Evolutionary conservation across 2,113 vertebrate genomes (phyloP), one percentile per base, ranked within the genome.

Genomic region (Hydrolagus affinis): DNA sequence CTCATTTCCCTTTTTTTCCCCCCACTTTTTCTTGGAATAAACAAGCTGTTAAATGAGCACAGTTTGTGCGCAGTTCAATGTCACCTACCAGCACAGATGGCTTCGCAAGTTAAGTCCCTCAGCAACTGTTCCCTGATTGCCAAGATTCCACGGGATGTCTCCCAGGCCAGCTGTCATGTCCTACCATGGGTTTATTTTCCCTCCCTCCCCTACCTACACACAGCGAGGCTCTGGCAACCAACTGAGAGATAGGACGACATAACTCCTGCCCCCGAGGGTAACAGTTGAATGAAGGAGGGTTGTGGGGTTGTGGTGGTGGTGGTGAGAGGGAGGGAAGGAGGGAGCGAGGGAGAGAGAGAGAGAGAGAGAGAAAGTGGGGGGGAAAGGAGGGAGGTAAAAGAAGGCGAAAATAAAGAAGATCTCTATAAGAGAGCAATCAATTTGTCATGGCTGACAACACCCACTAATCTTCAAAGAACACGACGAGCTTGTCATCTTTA

Each of bases 371-470:
- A n/a, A n/a, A n/a, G n/a, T n/a, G n/a, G n/a, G n/a, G n/a, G n/a
- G n/a, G n/a, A n/a, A n/a, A n/a, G n/a, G n/a, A n/a, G n/a, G n/a
- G 44, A 44, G 44, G 44, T 6, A 44, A 44, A 44, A 44, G 44
- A 44, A 44, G 6, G 44, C 44, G 6, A 44, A 83, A 83, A 83
- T 60, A 44, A 66, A 83, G 28, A 30, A 83, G 60, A 83, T 68
- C 78, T 68, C 78, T 83, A 68, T 30, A 83, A 83, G 32, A 83
- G 78, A 83, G 60, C 23, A 83, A 15, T 83, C 66, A 83, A 83
- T 83, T 83, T 83, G 78, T 83, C 78, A 83, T n/a, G 66, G 78
- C 30, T 83, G 78, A 68, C 78, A 83, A 68, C 66, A 66, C 60
- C 62, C 62, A 83, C 66, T 83, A 66, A 83, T 83, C 78, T 66